Base-by-base conservation (phyloP, 2,888 invertebrate genomes). In the Synergus gifuensis region DNA sequence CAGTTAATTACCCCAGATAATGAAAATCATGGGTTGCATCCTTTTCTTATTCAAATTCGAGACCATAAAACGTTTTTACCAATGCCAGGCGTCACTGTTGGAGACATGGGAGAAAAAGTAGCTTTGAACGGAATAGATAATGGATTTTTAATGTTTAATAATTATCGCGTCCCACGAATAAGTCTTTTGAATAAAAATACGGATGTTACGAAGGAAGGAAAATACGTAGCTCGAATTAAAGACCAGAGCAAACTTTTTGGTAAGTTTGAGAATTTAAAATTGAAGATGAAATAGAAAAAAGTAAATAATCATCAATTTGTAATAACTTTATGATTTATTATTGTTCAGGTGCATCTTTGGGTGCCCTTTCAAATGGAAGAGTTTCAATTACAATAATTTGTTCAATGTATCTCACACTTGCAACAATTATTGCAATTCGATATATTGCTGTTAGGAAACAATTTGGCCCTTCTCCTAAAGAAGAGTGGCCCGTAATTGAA, bases 61-160 rank as follows among this genome's bases (percentile, higher is more conserved):
- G 95, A 97, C 92, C 94, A 95, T 0, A 93, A 94, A 79, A 97
- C 97, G 0, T 91, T 97, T 88, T 89, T 94, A 77, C 94, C 97
- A 0, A 95, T 93, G 88, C 95, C 97, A 0, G 98, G 98, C 0
- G 95, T 99, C 0, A 94, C 94, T 0, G 96, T 98, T 0, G 98
- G 98, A 0, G 98, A 99, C 91, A 94, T 99, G 93, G 99, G 99
- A 0, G 96, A 97, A 91, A 99, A 99, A 93, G 94, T 97, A 63
- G 98, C 97, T 0, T 94, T 98, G 11, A 98, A 98, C 92, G 98
- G 98, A 3, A 92, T 98, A 62, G 99, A 99, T 91, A 99, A 99
- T 93, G 99, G 99, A 16, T 96, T 96, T 89, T 93, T 96, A 0
- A 95, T 96, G 93, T 97, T 97, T 89, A 93, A 97, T 89, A 95